Evolutionary conservation across 2,113 vertebrate species (phyloP).

Genomic region (Gymnogyps californianus): DNA sequence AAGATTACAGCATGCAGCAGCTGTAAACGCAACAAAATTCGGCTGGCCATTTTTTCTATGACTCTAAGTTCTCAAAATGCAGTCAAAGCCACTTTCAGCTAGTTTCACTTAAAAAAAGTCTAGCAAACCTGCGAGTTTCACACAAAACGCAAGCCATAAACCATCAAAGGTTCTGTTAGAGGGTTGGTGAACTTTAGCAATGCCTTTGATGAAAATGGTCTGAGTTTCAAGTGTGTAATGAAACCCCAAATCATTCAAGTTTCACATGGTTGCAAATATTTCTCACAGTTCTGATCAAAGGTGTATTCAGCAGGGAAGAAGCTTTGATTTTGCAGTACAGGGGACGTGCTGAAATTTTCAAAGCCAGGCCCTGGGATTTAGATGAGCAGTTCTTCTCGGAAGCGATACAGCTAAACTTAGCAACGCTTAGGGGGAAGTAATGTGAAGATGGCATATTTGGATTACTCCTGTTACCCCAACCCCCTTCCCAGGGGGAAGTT

Average conservation of each 20-base stretch:
- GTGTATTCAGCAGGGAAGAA: constrained; percentile 63
- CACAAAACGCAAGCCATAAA: constrained; percentile 18
- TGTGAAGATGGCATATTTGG: neutral
- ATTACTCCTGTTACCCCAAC: neutral
- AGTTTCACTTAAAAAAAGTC: constrained; percentile 18
- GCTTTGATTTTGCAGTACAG: constrained; percentile 68
- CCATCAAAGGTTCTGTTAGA: constrained; percentile 62
- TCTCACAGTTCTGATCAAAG: constrained; percentile 70
- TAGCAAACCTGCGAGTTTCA: constrained; percentile 28
- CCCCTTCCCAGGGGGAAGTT: neutral
- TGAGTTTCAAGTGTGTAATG: constrained; percentile 69
- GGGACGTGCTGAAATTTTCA: constrained; percentile 66
- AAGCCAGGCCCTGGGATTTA: constrained; percentile 59
- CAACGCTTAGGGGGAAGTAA: neutral
- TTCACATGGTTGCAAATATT: constrained; percentile 73
- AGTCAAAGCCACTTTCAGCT: constrained; percentile 22
- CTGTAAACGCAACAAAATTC: neutral
- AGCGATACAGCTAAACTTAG: constrained; percentile 51
- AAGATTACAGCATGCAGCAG: neutral
- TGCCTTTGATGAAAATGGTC: constrained; percentile 68
- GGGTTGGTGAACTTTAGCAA: constrained; percentile 59
- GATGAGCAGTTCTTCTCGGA: constrained; percentile 42
- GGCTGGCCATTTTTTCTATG: neutral
- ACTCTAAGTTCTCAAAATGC: neutral
- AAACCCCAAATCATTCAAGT: constrained; percentile 69